Evolutionary conservation across 1,140 invertebrate genomes (phyloP).

Genomic region (Homalodisca vitripennis): DNA sequence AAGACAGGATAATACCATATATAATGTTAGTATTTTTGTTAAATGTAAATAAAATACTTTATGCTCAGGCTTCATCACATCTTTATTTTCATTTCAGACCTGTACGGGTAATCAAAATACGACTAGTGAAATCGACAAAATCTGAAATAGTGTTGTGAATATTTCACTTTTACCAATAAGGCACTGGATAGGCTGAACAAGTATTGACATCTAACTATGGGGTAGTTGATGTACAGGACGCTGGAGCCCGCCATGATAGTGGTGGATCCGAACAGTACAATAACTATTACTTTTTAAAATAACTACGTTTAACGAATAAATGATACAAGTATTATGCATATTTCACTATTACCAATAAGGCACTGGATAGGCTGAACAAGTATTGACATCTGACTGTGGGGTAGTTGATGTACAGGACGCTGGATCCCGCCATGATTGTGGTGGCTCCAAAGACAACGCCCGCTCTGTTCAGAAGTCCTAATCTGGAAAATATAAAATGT

Average conservation of each 20-base stretch:
- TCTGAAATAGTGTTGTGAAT: too few relatives aligned
- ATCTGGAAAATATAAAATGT: conserved; percentile 46
- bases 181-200: conserved; percentile 57
- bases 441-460: conserved; percentile 57
- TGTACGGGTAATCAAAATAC: too few relatives aligned
- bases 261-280: conserved; percentile 56
- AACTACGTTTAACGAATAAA: neutral
- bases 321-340: neutral
- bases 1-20: too few relatives aligned
- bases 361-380: conserved; percentile 56
- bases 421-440: conserved; percentile 55
- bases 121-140: too few relatives aligned
- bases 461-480: conserved; percentile 57
- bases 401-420: conserved; percentile 61
- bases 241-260: conserved; percentile 57
- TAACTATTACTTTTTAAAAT: conserved; percentile 31
- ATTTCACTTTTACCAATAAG: conserved; percentile 59
- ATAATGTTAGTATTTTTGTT: too few relatives aligned
- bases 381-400: conserved; percentile 56
- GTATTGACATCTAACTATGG: conserved; percentile 56
- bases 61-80: too few relatives aligned
- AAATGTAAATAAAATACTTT: too few relatives aligned
- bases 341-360: conserved; percentile 54
- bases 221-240: conserved; percentile 60
- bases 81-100: too few relatives aligned